Conservation (phyloP, 1,140 invertebrate species). For the Lineus longissimus region DNA sequence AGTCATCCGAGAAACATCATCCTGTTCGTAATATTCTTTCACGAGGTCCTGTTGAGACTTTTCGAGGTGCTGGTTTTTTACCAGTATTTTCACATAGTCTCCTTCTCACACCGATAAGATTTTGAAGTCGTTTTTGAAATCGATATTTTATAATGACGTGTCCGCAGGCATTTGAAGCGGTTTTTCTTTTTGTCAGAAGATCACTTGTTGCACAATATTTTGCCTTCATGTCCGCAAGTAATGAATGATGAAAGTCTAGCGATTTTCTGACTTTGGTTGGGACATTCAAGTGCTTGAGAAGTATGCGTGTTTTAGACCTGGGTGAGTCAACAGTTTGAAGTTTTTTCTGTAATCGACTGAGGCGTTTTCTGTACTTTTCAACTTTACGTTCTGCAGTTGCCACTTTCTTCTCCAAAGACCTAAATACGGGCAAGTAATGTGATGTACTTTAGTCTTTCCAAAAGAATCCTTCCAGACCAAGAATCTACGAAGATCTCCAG, state of each 20-base stretch:
- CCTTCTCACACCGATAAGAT: neutral
- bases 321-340: neutral
- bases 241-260: neutral
- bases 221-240: neutral
- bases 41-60: neutral
- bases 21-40: neutral
- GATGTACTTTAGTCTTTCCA: neutral
- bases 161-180: neutral
- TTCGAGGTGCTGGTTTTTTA: neutral
- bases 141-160: neutral
- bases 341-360: neutral
- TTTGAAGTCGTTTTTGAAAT: neutral
- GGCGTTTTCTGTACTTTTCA: neutral
- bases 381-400: neutral
- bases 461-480: neutral
- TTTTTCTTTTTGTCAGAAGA: neutral
- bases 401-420: neutral
- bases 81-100: neutral
- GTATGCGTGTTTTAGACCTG: neutral
- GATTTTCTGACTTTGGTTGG: neutral
- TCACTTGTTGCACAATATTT: neutral
- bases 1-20: slow-evolving; percentile 20
- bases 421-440: neutral
- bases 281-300: neutral
- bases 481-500: no score